Evolutionary conservation across 2,888 invertebrate species (phyloP), one percentile per base, ranked within the genome.

Genomic region (Andrena flavipes): DNA sequence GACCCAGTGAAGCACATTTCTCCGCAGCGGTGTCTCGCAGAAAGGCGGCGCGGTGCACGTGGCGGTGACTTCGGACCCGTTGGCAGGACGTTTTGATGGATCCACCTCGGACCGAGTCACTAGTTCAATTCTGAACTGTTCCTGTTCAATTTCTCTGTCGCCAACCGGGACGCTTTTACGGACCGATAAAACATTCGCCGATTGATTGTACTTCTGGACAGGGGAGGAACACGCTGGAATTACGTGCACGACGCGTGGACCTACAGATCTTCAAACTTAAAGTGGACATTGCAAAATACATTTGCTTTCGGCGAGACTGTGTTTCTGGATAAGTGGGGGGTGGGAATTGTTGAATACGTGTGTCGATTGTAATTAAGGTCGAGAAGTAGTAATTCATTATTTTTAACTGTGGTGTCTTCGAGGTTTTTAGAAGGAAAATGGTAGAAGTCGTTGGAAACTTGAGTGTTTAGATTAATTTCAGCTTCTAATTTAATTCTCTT

Each of bases 81-180:
- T 56, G 48, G 10, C 73, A 13, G 48, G 30, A 67, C 33, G 13
- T 77, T 77, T 77, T 75, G 64, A 65, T 60, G 48, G 64, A 33
- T 35, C 59, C 33, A 30, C 20, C 29, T 51, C 49, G 7, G 35
- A 49, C 49, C 76, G 48, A 65, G 26, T 64, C 63, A 16, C 42
- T 42, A 23, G 54, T 16, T 30, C 8, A 35, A 10, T 35, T 10
- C 0, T 35, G 0, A 2, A 35, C 35, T 35, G 35, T 2, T 23
- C 30, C n/a, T 48, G 56, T 56, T 74, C 56, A 64, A 76, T 76
- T 76, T 76, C n/a, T 74, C 64, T 13, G 35, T 54, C 56, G 30
- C 16, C 56, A 26, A 56, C 56, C 48, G 13, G 5, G 10, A 48
- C 56, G 30, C 10, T 56, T 74, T 42, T 20, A 30, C n/a, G 54